Evolutionary conservation across 1,140 invertebrate species (phyloP), one percentile per base, ranked within the genome.

Genomic region (Vanessa atalanta): DNA sequence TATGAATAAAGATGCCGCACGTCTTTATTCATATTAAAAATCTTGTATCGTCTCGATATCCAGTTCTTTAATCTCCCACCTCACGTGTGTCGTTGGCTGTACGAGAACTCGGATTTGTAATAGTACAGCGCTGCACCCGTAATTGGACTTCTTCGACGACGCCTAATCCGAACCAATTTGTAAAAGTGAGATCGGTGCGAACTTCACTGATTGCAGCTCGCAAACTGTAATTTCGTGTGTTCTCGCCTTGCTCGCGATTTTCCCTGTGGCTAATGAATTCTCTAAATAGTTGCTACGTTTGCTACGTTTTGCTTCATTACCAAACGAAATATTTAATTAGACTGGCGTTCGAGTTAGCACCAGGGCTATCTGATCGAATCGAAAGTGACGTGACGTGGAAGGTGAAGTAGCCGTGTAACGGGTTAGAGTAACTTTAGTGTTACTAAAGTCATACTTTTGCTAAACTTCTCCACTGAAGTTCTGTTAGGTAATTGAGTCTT

Each of bases 131-230:
- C 13, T 57, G 37, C 37, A 43, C 31, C 15, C 14, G 55, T 70
- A 70, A 70, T 70, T 70, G 47, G 69, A 60, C 69, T 70, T 26
- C 57, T 48, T 60, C 23, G 55, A 26, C 53, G 20, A 60, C 47
- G 69, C 15, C 57, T 63, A 61, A 70, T 70, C 69, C 57, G 47
- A 23, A 48, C 11, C 69, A 70, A 63, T 64, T 70, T 70, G 57
- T 70, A 70, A 70, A 70, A 50, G 55, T 70, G 69, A 50, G 47
- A 63, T 50, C 60, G 23, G 15, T 50, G 7, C 69, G 26, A 64
- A 57, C 14, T 70, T 65, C 43, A 47, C 47, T 26, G 64, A 65
- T 50, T 65, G 64, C 47, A 37, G 16, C 47, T 50, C 13, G 64
- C 43, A 15, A 50, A 65, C 64, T 65, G 16, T 48, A 65, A 48